Conservation (phyloP, 2,888 invertebrate species). For the Laspeyria flexula region DNA sequence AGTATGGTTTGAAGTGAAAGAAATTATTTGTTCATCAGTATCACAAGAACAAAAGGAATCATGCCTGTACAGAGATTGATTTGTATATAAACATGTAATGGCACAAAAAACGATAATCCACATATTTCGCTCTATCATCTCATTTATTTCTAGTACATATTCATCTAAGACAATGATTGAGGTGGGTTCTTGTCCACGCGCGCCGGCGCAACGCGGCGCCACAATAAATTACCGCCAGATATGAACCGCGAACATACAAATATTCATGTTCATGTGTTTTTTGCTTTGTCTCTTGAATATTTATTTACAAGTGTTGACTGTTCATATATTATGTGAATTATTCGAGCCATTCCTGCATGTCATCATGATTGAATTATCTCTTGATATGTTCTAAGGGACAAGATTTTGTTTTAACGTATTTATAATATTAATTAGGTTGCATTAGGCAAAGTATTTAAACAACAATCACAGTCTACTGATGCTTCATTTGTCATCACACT, state of each 20-base stretch:
- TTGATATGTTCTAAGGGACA: neutral
- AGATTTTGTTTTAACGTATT: too few species aligned
- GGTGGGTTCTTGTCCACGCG: conserved; percentile 32
- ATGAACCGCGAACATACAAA: conserved; percentile 54
- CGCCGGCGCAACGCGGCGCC: conserved; percentile 51
- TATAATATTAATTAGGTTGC: too few species aligned
- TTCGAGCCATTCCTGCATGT: neutral
- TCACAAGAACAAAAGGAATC: too few species aligned
- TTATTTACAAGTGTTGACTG: conserved; percentile 38
- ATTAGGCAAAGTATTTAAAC: too few species aligned
- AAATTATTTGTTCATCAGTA: too few species aligned
- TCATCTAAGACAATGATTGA: conserved; percentile 39
- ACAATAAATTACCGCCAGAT: conserved; percentile 65
- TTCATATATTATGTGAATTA: conserved; percentile 14
- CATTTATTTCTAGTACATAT: conserved; percentile 36
- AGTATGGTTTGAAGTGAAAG: too few species aligned
- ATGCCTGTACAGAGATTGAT: too few species aligned
- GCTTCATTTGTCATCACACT: too few species aligned
- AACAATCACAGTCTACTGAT: too few species aligned
- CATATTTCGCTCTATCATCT: neutral
- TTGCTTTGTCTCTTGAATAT: conserved; percentile 43
- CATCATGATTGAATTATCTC: neutral
- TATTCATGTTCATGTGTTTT: conserved; percentile 45
- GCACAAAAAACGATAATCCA: neutral
- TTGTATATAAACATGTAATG: too few species aligned